phyloP scores from a whole-genome alignment of 2,888 invertebrate genomes.

The Morpho deidamia region DNA sequence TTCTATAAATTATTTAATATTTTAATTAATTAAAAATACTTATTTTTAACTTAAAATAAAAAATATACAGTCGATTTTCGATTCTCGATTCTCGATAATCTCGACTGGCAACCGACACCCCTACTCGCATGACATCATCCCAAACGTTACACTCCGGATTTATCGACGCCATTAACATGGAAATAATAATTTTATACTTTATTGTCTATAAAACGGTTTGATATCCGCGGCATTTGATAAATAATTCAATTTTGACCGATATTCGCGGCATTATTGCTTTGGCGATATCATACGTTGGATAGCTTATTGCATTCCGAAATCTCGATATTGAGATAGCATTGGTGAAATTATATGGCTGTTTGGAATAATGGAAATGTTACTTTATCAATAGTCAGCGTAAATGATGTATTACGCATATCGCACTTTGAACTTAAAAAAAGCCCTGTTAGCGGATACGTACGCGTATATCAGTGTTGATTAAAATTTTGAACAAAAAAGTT shows the following conservation, averaged over 20 bases:
- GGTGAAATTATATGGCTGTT: constrained; percentile 3
- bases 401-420: too few relatives aligned
- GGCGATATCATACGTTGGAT: constrained; percentile 18
- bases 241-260: constrained; percentile 58
- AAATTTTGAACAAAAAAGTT: too few relatives aligned
- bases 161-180: constrained; percentile 66
- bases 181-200: constrained; percentile 68
- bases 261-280: constrained; percentile 30
- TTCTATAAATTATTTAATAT: too few relatives aligned
- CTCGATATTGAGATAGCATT: constrained; percentile 11
- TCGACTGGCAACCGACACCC: background rate
- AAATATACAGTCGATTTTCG: too few relatives aligned
- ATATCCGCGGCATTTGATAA: constrained; percentile 61
- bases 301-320: constrained; percentile 12
- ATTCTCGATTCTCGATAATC: background rate
- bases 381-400: too few relatives aligned
- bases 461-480: too few relatives aligned
- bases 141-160: constrained; percentile 49
- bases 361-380: constrained; percentile 1
- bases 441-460: too few relatives aligned
- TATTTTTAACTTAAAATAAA: too few relatives aligned
- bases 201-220: constrained; percentile 67
- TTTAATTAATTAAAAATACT: too few relatives aligned
- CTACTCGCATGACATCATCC: constrained; percentile 35
- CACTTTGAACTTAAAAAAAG: too few relatives aligned